Evolutionary conservation across 2,113 vertebrate genomes (phyloP), one percentile per base, ranked within the genome.

Genomic region (Anoplopoma fimbria): DNA sequence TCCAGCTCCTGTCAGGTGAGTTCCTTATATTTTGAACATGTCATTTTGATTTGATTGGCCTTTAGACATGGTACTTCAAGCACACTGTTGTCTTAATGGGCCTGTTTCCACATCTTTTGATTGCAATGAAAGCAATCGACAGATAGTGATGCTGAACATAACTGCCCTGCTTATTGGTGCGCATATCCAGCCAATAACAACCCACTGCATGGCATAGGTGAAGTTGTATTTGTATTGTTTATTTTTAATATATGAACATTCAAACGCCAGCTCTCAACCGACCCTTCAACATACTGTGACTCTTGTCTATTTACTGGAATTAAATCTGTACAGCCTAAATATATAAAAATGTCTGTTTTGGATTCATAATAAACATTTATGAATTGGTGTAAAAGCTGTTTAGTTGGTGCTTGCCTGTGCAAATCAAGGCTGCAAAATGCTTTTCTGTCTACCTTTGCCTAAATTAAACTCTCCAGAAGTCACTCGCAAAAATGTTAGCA

Each of bases 231-330:
- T 55, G 40, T 69, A 55, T 42, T 67, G 85, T 76, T 71, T 77
- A 51, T 82, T 75, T 60, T 84, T 69, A 69, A 86, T 76, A 81
- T 84, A 82, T 67, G 55, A 73, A 83, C 51, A 49, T 85, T 84
- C 69, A 77, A 65, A 89, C 77, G 25, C 70, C 84, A 88, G 83
- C 86, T 83, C 17, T 89, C 53, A 57, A 33, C 88, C 34, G 51
- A 77, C 79, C 57, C 83, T 82, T 87, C 69, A 60, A 36, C 69
- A 88, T 82, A 93, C 91, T 90, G 92, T 94, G 92, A 94, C 72
- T 78, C 64, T 51, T 79, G 68, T 84, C 69, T 85, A 71, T 90
- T 89, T 90, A 91, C 87, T 92, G 89, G 72, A 87, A 87, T 77
- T 53, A 76, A 87, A 83, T 21, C 45, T 89, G 87, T 91, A 86